phyloP scores from a whole-genome alignment of 2,113 vertebrate genomes.

The Pluvialis apricaria region DNA sequence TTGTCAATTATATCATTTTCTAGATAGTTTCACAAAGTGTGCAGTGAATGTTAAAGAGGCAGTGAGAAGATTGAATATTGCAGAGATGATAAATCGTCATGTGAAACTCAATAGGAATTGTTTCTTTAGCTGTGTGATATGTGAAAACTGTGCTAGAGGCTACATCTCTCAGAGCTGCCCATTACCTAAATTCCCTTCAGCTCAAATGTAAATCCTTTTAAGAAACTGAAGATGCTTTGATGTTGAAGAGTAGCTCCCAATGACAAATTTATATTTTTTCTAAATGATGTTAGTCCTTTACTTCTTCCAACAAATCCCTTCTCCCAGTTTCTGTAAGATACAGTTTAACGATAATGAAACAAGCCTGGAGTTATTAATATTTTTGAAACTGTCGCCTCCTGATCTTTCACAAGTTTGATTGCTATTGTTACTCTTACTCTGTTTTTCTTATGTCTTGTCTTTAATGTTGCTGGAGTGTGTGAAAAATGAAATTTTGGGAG shows the following conservation, averaged over 20 bases:
- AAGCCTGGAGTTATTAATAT: constrained; percentile 13
- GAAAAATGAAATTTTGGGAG: not conserved
- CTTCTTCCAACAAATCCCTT: not conserved
- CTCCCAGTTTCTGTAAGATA: not conserved
- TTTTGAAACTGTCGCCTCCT: not conserved
- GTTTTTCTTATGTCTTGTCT: constrained; percentile 10
- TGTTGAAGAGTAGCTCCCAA: constrained; percentile 14
- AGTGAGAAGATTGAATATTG: not conserved
- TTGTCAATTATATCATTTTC: not conserved
- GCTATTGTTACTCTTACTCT: constrained; percentile 21
- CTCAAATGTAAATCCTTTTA: constrained; percentile 72
- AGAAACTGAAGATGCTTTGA: constrained; percentile 53
- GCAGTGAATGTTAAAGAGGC: constrained; percentile 6
- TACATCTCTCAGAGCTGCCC: constrained; percentile 57
- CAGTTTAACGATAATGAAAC: not conserved
- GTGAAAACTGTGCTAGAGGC: constrained; percentile 49
- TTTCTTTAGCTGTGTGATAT: constrained; percentile 32
- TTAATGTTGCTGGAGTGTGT: not conserved
- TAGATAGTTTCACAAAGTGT: not conserved
- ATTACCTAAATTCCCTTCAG: constrained; percentile 58
- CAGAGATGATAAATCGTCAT: constrained; percentile 54
- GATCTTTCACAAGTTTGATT: constrained; percentile 23
- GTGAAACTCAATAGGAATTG: constrained; percentile 45
- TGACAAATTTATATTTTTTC: constrained; percentile 25
- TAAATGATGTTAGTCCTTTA: not conserved